Evolutionary conservation across 1,140 invertebrate genomes (phyloP), one percentile per base, ranked within the genome.

Genomic region (Bombus pyrosoma): DNA sequence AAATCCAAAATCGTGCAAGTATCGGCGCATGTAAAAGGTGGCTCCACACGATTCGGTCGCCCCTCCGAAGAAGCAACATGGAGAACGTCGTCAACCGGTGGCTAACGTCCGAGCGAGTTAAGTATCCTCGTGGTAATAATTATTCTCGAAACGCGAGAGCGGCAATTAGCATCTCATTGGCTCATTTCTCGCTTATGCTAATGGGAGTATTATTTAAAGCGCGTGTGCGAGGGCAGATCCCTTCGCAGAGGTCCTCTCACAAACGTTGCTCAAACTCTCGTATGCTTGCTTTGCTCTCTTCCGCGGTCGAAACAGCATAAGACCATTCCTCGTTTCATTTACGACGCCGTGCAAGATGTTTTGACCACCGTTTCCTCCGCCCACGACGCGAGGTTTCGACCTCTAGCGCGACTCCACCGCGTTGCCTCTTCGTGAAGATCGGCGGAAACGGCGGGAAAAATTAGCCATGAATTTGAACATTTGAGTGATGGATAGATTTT

Each of bases 91-190:
- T 18, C 71, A 71, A 47, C 32, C 43, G 3, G 66, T 39, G 66
- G 64, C 76, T 69, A 69, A 83, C 75, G 83, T 81, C 87, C 71
- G 79, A 71, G 41, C 12, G 43, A 59, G 59, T 39, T 34, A 41
- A 90, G 80, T 87, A 85, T 86, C 82, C 88, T 78, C 89, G 86
- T 72, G 79, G 78, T 84, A 91, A 92, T 93, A 92, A 93, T 92
- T 93, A 92, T 92, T 91, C 87, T 91, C 82, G 85, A 88, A 89
- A 87, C 87, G 87, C 89, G 86, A 92, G 88, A 89, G 89, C 89
- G 83, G 91, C 92, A 93, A 94, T 94, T 94, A 94, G 92, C 93
- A 94, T 94, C 93, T 94, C 93, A 93, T 94, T 94, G 92, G 91
- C 91, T 93, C 91, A 90, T 93, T 93, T 91, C 92, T 89, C 89